phyloP scores from a whole-genome alignment of 2,113 vertebrate genomes.

The Spea bombifrons region DNA sequence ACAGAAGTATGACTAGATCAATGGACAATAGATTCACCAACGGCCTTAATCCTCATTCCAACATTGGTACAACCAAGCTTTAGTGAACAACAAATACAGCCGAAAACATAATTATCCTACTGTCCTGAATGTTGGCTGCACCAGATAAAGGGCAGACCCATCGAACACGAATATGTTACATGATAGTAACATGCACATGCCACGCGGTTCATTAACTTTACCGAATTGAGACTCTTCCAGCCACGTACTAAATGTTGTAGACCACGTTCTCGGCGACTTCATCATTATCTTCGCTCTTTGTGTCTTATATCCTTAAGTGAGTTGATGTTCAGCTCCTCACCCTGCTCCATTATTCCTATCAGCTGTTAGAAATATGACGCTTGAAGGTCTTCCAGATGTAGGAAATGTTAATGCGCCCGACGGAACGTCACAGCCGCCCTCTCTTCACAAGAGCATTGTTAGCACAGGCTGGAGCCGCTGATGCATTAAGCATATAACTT shows the following conservation, averaged over 20 bases:
- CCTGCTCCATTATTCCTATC: not conserved
- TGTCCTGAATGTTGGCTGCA: too few species aligned
- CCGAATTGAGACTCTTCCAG: too few species aligned
- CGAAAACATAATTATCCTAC: too few species aligned
- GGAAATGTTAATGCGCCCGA: not conserved
- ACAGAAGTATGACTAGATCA: too few species aligned
- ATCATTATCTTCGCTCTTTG: not conserved
- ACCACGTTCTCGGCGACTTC: not conserved
- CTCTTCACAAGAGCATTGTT: not conserved
- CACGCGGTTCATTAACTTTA: too few species aligned
- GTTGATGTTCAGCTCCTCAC: not conserved
- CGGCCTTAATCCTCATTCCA: too few species aligned
- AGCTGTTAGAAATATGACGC: not conserved
- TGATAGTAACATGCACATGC: too few species aligned
- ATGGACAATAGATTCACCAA: too few species aligned
- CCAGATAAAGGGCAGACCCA: too few species aligned
- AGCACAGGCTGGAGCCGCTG: not conserved
- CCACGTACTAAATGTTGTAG: not conserved
- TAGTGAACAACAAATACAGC: too few species aligned
- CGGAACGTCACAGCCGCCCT: not conserved
- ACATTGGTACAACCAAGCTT: too few species aligned
- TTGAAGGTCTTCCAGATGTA: not conserved
- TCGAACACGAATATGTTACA: too few species aligned
- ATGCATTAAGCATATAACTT: conserved; percentile 1
- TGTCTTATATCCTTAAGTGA: not conserved